Base-by-base conservation (phyloP, 2,113 vertebrate genomes). In the Aramus guarauna region DNA sequence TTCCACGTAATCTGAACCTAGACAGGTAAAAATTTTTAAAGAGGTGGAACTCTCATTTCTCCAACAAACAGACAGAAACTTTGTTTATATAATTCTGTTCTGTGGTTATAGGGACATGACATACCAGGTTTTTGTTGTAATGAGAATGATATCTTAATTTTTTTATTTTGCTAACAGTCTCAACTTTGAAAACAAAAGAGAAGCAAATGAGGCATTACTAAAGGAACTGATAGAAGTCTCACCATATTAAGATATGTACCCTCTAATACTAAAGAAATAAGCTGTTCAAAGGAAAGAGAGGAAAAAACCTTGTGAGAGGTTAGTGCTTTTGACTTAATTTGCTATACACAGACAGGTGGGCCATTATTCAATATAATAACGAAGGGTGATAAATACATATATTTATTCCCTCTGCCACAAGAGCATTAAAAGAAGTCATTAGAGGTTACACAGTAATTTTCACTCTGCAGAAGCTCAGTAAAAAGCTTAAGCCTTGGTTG, bases 1-100 rank as follows among this genome's bases (percentile, higher is more conserved):
- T 6, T 47, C 96, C 98, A 39, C 0, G 2, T 74, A 97, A 39
- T 36, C 90, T 85, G 91, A 83, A 98, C 2, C 98, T 98, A 59
- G n/a, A 89, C 4, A 82, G 48, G 62, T 1, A 41, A 73, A 67
- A 82, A 34, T 5, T 45, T 52, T 30, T 15, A 4, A 66, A 88
- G 32, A 87, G 15, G 41, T 53, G 23, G 73, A 79, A 87, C 4
- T n/a, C 66, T 88, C 3, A 18, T 47, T 87, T 83, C 48, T 50
- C 52, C 36, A 58, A 36, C 13, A 56, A n/a, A 16, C 37, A 88
- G 14, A 4, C 4, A 76, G 50, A 74, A 81, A 52, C 58, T 4
- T 7, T 12, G 5, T 39, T 89, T 22, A n/a, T 19, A 2, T 5
- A 36, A 14, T 18, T 80, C 63, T 83, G 6, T n/a, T 79, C n/a